phyloP scores from a whole-genome alignment of 2,888 invertebrate species.

The Hirtodrosophila histrioides region DNA sequence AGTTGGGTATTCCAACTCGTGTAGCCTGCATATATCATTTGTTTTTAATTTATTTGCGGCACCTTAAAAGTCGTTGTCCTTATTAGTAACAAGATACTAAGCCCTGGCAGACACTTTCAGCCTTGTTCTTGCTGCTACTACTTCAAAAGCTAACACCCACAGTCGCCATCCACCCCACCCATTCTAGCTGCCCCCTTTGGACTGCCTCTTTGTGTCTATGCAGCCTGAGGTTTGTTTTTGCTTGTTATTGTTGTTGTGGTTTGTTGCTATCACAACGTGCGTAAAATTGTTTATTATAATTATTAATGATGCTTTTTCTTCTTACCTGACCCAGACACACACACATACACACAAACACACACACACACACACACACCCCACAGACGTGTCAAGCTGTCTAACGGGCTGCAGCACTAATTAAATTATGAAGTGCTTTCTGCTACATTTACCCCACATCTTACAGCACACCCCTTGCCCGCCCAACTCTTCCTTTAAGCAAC shows the following conservation, averaged over 20 bases:
- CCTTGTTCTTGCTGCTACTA: conserved; percentile 2
- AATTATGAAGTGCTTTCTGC: conserved; percentile 74
- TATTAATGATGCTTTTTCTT: conserved; percentile 57
- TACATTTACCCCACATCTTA: conserved; percentile 53
- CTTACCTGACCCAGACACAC: conserved; percentile 25
- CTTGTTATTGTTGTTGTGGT: conserved; percentile 3
- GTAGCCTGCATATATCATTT: conserved; percentile 44
- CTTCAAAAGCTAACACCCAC: conserved; percentile 8
- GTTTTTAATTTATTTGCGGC: conserved; percentile 42
- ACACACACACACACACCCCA: conserved; percentile 6
- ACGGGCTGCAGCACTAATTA: conserved; percentile 69
- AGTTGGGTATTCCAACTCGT: conserved; percentile 2
- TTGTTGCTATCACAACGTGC: conserved; percentile 51
- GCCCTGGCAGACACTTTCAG: not conserved
- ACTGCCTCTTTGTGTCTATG: not conserved
- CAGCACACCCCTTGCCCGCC: not conserved
- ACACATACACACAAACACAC: conserved; percentile 11
- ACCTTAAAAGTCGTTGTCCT: conserved; percentile 3
- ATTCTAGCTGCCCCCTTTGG: not conserved
- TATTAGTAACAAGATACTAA: conserved; percentile 19
- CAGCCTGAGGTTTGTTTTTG: conserved; percentile 1
- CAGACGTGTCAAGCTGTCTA: conserved; percentile 31
- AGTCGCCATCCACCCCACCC: not conserved
- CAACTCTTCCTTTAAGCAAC: conserved; percentile 19
- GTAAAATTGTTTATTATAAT: conserved; percentile 65